Conservation (phyloP, 2,113 vertebrate species). For the Cynocephalus volans region DNA sequence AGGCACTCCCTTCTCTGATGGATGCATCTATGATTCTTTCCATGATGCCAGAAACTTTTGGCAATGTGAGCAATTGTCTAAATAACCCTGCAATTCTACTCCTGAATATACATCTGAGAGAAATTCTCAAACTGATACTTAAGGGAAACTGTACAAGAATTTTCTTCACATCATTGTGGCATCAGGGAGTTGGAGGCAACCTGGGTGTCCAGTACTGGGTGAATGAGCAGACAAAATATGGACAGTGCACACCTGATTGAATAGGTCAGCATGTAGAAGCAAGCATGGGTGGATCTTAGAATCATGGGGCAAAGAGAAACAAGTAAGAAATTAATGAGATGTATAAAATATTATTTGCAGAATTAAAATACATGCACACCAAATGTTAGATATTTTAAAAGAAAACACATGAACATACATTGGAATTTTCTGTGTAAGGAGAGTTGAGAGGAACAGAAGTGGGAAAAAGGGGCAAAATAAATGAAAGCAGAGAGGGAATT, state of each 20-base stretch:
- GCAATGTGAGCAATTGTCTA: background rate
- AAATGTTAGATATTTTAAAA: background rate
- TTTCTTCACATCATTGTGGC: background rate
- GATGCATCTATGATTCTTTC: slow-evolving; percentile 7
- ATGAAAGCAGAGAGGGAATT: background rate
- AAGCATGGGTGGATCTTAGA: background rate
- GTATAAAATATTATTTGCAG: background rate
- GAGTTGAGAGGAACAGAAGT: background rate
- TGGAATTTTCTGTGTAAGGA: background rate
- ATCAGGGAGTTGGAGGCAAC: background rate
- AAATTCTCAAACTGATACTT: background rate
- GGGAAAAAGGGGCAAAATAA: background rate
- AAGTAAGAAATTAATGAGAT: background rate
- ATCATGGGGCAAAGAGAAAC: background rate
- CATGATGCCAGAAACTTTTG: slow-evolving; percentile 8
- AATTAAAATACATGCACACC: background rate
- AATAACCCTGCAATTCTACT: background rate
- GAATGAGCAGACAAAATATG: background rate
- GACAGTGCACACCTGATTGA: background rate
- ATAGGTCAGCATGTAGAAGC: background rate
- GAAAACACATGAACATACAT: background rate
- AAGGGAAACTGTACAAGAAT: background rate
- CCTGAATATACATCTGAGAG: background rate
- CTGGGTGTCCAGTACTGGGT: background rate
- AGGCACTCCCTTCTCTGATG: background rate